phyloP scores from a whole-genome alignment of 2,888 invertebrate genomes.

The Ochlodes sylvanus region DNA sequence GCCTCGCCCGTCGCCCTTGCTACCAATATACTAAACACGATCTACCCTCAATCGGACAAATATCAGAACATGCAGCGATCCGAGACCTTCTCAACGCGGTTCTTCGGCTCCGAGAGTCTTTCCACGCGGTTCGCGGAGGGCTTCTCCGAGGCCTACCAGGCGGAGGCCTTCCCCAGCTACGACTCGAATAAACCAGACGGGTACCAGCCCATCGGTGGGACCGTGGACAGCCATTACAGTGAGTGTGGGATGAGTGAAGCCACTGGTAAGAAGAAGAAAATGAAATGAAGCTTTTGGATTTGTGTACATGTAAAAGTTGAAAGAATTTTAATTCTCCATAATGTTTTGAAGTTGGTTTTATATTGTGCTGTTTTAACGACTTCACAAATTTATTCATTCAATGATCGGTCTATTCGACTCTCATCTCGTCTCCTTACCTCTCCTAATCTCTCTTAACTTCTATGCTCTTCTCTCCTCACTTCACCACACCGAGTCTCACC shows the following conservation, averaged over 20 bases:
- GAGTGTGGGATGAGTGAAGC: slow-evolving; percentile 9
- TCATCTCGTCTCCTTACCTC: too few species aligned
- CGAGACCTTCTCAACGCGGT: slow-evolving; percentile 57
- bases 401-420: too few species aligned
- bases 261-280: slow-evolving; percentile 62
- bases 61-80: slow-evolving; percentile 67
- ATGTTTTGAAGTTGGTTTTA: too few species aligned
- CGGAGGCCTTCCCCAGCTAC: slow-evolving; percentile 69
- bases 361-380: too few species aligned
- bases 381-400: too few species aligned
- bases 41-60: slow-evolving; percentile 71
- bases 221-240: slow-evolving; percentile 43
- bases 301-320: too few species aligned
- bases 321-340: too few species aligned
- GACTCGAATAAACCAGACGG: slow-evolving; percentile 63
- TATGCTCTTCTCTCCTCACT: too few species aligned
- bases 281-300: neutral
- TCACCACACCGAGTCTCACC: too few species aligned
- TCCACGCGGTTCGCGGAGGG: slow-evolving; percentile 70
- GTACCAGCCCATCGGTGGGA: slow-evolving; percentile 74
- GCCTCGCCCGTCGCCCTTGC: slow-evolving; percentile 73
- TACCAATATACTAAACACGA: slow-evolving; percentile 71
- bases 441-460: too few species aligned
- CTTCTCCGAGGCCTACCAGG: slow-evolving; percentile 71
- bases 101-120: slow-evolving; percentile 73